Percentiles rank a stretch among this genome's conserved stretches.
phyloP scores from a whole-genome alignment of 2,888 invertebrate species.

The Sphaerophoria taeniata region DNA sequence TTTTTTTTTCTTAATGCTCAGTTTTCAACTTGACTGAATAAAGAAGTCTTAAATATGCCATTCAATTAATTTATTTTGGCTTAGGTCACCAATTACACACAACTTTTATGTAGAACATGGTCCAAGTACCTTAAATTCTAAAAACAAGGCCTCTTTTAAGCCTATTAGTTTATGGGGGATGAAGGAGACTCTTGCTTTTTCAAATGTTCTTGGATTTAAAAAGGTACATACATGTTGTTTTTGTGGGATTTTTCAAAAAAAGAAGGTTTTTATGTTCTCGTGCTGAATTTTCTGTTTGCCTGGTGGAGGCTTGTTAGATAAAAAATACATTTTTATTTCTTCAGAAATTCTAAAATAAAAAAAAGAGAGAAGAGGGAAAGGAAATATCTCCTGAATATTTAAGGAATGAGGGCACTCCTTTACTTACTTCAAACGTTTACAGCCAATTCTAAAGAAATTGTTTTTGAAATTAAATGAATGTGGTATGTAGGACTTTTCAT shows the following conservation, averaged over 20 bases:
- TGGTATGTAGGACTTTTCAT: too few relatives aligned
- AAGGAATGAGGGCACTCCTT: too few relatives aligned
- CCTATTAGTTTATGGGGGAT: slow-evolving; percentile 1
- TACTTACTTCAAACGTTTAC: too few relatives aligned
- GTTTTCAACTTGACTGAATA: too few relatives aligned
- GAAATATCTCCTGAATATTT: too few relatives aligned
- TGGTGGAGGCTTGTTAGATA: background rate
- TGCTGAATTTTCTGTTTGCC: slow-evolving; percentile 5
- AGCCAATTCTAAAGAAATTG: too few relatives aligned
- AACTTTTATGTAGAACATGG: background rate
- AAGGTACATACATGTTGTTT: too few relatives aligned
- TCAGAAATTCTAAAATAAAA: background rate
- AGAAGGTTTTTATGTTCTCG: background rate
- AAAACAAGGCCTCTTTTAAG: slow-evolving; percentile 6
- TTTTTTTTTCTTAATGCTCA: background rate
- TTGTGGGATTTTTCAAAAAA: background rate
- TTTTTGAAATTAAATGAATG: too few relatives aligned
- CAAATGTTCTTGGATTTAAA: background rate
- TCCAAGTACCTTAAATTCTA: background rate
- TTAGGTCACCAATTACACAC: background rate
- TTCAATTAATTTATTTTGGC: slow-evolving; percentile 12
- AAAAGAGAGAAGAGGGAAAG: too few relatives aligned
- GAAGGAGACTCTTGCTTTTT: background rate
- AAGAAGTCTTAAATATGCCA: background rate
- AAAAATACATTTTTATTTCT: background rate